Percentiles rank a stretch among this genome's conserved stretches.
These are phyloP conservation scores for Cheilosia variabilis DNA, from an alignment of 2,888 invertebrate species.

Conservation along the genomic window DNA sequence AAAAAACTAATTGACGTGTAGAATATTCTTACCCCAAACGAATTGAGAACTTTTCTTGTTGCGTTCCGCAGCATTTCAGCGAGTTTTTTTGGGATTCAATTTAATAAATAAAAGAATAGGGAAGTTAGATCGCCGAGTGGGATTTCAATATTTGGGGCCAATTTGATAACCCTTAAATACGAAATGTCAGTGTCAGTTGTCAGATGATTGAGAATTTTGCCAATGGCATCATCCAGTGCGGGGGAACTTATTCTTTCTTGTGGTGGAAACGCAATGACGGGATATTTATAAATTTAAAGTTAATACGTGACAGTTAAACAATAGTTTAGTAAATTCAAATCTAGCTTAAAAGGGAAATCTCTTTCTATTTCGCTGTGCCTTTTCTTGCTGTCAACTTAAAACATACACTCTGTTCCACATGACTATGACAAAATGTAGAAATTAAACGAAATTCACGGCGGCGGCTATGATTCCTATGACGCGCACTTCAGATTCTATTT, in stretches of 20 bases:
- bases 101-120: conserved; percentile 24
- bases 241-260: not conserved
- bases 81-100: not conserved
- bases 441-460: too few species aligned
- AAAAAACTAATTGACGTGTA: not conserved
- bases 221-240: conserved; percentile 1
- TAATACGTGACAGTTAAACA: too few species aligned
- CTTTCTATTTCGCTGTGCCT: too few species aligned
- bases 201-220: conserved; percentile 2
- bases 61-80: conserved; percentile 54
- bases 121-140: not conserved
- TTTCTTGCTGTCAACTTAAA: too few species aligned
- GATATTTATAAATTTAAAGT: not conserved
- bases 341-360: too few species aligned
- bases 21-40: conserved; percentile 14
- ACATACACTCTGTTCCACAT: too few species aligned
- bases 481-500: too few species aligned
- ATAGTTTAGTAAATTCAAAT: too few species aligned
- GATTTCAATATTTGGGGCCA: conserved; percentile 12
- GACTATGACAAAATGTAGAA: too few species aligned
- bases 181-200: conserved; percentile 5
- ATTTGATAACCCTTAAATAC: conserved; percentile 20
- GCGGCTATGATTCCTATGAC: too few species aligned
- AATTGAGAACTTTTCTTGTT: conserved; percentile 9
- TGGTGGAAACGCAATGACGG: not conserved